Evolutionary conservation across 1,140 invertebrate genomes (phyloP).

Genomic region (Whitmania pigra): DNA sequence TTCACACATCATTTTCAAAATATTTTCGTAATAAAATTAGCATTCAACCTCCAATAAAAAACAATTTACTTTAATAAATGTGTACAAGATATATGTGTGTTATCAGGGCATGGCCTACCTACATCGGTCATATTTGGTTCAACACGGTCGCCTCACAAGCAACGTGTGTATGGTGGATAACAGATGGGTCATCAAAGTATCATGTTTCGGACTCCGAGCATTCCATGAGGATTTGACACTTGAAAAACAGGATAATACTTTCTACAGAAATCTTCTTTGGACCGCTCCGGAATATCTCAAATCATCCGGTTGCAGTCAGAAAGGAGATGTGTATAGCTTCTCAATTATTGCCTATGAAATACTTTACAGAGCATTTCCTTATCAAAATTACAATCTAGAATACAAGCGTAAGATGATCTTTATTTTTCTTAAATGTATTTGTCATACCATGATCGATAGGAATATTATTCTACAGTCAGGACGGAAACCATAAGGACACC

Average conservation of each 20-base stretch:
- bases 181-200: conserved; percentile 6
- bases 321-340: conserved; percentile 87
- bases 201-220: not conserved
- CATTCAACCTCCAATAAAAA: too few relatives aligned
- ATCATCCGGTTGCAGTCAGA: conserved; percentile 55
- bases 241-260: not conserved
- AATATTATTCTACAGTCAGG: too few relatives aligned
- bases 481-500: too few relatives aligned
- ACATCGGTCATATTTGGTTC: conserved; percentile 56
- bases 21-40: too few relatives aligned
- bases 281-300: conserved; percentile 84
- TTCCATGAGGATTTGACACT: not conserved
- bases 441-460: too few relatives aligned
- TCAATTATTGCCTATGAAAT: conserved; percentile 64
- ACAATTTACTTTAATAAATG: not conserved
- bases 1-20: too few relatives aligned
- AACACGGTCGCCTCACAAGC: not conserved
- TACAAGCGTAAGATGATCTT: not conserved
- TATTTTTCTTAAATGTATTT: too few relatives aligned
- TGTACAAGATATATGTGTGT: not conserved
- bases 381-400: conserved; percentile 6
- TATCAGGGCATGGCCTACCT: conserved; percentile 65
- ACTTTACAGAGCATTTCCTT: conserved; percentile 29
- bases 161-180: conserved; percentile 8
- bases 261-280: conserved; percentile 61